A percentile compares a stretch with the other conserved stretches of the same genome.
Evolutionary conservation across 2,797 vertebrate species (phyloP).

Genomic region (Danio jaintianensis): DNA sequence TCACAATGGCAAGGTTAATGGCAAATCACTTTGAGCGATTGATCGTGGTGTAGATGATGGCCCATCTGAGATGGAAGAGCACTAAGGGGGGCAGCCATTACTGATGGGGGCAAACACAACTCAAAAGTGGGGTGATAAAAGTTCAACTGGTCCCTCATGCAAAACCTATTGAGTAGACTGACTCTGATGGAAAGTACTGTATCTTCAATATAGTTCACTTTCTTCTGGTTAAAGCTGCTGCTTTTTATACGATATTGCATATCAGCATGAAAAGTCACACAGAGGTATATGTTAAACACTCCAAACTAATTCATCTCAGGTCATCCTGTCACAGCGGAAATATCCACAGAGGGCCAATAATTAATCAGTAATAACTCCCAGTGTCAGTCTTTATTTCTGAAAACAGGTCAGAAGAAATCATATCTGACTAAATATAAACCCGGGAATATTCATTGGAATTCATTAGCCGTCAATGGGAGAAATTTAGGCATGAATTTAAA

Average conservation of each 20-base stretch:
- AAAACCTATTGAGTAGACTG: slow-evolving; percentile 23
- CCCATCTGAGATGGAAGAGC: slow-evolving; percentile 64
- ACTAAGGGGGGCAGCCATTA: slow-evolving; percentile 60
- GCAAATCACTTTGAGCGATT: slow-evolving; percentile 71
- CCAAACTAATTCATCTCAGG: neutral
- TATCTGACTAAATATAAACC: slow-evolving; percentile 9
- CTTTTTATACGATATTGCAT: neutral
- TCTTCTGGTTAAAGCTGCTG: neutral
- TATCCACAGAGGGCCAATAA: neutral
- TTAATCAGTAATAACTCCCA: slow-evolving; percentile 4
- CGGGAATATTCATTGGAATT: slow-evolving; percentile 33
- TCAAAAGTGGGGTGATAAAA: slow-evolving; percentile 46
- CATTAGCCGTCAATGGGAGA: slow-evolving; percentile 2
- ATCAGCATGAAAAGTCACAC: neutral
- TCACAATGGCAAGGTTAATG: slow-evolving; percentile 76
- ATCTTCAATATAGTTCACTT: neutral
- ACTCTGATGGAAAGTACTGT: neutral
- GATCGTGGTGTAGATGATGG: slow-evolving; percentile 62
- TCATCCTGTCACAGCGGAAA: slow-evolving; percentile 2
- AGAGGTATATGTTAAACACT: neutral
- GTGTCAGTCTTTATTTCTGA: slow-evolving; percentile 25
- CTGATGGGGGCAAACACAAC: slow-evolving; percentile 53
- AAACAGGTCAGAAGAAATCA: slow-evolving; percentile 13
- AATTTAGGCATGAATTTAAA: slow-evolving; percentile 24
- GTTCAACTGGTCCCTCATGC: slow-evolving; percentile 26